Evolutionary conservation across 1,140 invertebrate genomes (phyloP).

Genomic region (Drosophila kepulauana): DNA sequence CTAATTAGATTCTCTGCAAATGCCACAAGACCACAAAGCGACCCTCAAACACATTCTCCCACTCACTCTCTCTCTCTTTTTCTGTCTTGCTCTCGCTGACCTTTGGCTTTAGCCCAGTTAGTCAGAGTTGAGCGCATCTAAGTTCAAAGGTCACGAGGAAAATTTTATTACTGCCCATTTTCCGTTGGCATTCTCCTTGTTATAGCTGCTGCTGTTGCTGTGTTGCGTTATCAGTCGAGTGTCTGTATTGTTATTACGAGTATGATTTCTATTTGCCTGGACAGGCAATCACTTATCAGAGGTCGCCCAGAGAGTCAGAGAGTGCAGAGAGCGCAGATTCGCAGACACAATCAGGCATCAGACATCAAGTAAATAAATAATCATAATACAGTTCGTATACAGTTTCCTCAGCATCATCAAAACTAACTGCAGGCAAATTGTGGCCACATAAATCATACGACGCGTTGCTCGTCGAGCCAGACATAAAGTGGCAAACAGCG

Average conservation of each 20-base stretch:
- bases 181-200: neutral
- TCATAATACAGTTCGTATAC: constrained; percentile 20
- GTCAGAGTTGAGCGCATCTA: constrained; percentile 20
- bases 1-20: constrained; percentile 62
- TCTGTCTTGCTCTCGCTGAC: constrained; percentile 15
- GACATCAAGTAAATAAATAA: constrained; percentile 55
- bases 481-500: constrained; percentile 2
- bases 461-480: constrained; percentile 24
- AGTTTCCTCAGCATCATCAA: constrained; percentile 34
- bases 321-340: constrained; percentile 33
- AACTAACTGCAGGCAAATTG: constrained; percentile 64
- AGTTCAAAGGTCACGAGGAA: constrained; percentile 57
- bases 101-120: constrained; percentile 8
- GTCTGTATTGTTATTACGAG: constrained; percentile 54
- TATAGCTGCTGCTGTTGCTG: neutral
- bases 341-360: constrained; percentile 16
- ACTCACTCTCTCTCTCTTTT: no score
- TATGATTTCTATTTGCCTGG: constrained; percentile 69
- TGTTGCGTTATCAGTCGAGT: constrained; percentile 17
- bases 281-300: constrained; percentile 63
- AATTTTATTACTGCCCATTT: constrained; percentile 39
- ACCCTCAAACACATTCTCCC: no score
- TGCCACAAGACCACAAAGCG: constrained; percentile 1
- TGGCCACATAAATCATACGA: constrained; percentile 58
- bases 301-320: constrained; percentile 7